These are phyloP conservation scores for Zapus hudsonius DNA, from an alignment of 2,113 vertebrate genomes.

Conservation along the genomic window DNA sequence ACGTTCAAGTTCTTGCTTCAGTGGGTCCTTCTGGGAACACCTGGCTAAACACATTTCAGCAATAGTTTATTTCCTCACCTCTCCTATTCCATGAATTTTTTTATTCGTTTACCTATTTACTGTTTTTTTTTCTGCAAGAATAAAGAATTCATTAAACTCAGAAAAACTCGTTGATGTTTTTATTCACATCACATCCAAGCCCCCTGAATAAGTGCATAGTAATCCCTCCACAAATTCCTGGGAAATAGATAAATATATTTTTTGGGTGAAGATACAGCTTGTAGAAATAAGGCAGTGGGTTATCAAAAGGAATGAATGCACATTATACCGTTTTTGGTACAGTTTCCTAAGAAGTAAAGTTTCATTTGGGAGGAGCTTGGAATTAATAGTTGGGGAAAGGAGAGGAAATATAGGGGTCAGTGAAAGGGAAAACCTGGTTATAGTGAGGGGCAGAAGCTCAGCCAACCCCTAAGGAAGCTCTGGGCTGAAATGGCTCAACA, in stretches of 20 bases:
- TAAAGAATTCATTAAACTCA: background rate
- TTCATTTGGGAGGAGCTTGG: background rate
- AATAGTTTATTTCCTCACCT: background rate
- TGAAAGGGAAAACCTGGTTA: background rate
- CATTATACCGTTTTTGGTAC: background rate
- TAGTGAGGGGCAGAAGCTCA: background rate
- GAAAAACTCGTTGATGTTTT: background rate
- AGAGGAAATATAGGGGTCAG: background rate
- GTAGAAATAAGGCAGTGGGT: background rate
- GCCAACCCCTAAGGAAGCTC: background rate
- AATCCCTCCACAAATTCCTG: background rate
- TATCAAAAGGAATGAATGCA: background rate
- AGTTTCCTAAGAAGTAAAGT: background rate
- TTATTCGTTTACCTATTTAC: constrained; percentile 2
- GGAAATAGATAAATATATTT: constrained; percentile 1
- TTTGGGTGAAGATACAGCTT: background rate
- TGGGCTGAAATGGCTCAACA: background rate
- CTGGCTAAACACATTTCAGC: background rate
- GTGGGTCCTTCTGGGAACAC: background rate
- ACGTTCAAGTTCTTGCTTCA: background rate
- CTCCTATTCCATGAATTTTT: background rate
- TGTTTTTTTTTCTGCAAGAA: constrained; percentile 6
- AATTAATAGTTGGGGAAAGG: background rate
- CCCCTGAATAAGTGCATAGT: background rate
- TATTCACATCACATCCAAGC: background rate